Conservation (phyloP, 2,888 invertebrate genomes). For the Fragum fragum region DNA sequence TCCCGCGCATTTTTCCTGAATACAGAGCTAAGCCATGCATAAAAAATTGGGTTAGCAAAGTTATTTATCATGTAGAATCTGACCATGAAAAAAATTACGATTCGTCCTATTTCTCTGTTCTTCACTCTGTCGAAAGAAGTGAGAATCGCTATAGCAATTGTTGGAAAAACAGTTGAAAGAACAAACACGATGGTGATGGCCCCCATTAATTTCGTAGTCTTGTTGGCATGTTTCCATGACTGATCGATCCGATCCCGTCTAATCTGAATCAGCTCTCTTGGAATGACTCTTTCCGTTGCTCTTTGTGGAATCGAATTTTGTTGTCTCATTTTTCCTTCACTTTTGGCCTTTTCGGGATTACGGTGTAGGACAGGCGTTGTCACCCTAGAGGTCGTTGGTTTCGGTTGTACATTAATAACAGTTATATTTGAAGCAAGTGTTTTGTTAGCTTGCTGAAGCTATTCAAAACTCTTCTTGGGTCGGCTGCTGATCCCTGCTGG, state of each 20-base stretch:
- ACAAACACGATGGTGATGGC: not conserved
- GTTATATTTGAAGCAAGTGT: not conserved
- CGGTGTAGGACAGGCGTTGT: not conserved
- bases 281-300: too few relatives aligned
- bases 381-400: not conserved
- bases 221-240: not conserved
- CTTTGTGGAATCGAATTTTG: not conserved
- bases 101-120: not conserved
- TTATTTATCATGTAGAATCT: slow-evolving; percentile 30
- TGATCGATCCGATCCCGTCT: not conserved
- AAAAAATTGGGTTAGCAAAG: slow-evolving; percentile 32
- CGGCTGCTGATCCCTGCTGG: not conserved
- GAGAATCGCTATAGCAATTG: not conserved
- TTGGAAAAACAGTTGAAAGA: not conserved
- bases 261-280: too few relatives aligned
- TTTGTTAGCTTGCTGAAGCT: not conserved
- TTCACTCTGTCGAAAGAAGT: not conserved
- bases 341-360: not conserved
- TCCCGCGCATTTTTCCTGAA: slow-evolving; percentile 10
- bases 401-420: not conserved
- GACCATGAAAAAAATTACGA: slow-evolving; percentile 11
- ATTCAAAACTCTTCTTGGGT: not conserved
- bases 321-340: not conserved
- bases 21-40: slow-evolving; percentile 20
- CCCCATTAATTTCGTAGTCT: not conserved